Conservation (phyloP, 2,113 vertebrate species). For the Apodemus sylvaticus region DNA sequence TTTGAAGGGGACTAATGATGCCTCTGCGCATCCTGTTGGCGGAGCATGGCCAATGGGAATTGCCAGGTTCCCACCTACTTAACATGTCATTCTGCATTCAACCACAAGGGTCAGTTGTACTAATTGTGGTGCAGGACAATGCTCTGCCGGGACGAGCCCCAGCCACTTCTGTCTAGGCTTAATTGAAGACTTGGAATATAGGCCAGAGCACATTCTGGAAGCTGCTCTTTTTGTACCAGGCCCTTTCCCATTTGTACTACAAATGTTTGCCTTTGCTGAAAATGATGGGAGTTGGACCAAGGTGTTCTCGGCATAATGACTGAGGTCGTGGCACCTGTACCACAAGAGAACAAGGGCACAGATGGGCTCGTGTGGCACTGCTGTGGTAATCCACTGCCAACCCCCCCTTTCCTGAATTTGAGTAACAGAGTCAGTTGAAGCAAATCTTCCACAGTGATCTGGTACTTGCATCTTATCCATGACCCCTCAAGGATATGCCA, state of each 20-base stretch:
- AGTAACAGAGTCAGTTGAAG: conserved; percentile 31
- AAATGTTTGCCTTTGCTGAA: conserved; percentile 77
- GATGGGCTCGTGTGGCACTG: conserved; percentile 66
- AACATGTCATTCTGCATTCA: conserved; percentile 46
- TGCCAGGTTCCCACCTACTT: conserved; percentile 59
- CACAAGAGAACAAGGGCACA: conserved; percentile 72
- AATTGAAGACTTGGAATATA: conserved; percentile 68
- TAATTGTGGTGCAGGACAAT: neutral
- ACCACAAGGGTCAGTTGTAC: conserved; percentile 49
- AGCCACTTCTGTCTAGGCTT: conserved; percentile 45
- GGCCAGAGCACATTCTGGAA: conserved; percentile 46
- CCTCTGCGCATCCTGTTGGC: neutral
- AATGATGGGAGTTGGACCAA: conserved; percentile 62
- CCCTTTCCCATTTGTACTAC: conserved; percentile 65
- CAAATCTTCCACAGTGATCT: conserved; percentile 1
- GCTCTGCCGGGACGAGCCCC: conserved; percentile 21
- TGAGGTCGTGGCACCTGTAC: conserved; percentile 56
- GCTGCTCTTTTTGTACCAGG: conserved; percentile 41
- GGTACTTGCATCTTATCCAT: neutral
- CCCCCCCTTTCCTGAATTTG: conserved; percentile 33
- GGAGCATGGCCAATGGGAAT: conserved; percentile 41
- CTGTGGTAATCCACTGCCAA: conserved; percentile 24
- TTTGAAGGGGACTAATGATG: conserved; percentile 61
- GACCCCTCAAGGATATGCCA: neutral
- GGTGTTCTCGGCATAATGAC: conserved; percentile 55